Evolutionary conservation across 2,888 invertebrate species (phyloP), one percentile per base, ranked within the genome.

Genomic region (Apoda limacodes): DNA sequence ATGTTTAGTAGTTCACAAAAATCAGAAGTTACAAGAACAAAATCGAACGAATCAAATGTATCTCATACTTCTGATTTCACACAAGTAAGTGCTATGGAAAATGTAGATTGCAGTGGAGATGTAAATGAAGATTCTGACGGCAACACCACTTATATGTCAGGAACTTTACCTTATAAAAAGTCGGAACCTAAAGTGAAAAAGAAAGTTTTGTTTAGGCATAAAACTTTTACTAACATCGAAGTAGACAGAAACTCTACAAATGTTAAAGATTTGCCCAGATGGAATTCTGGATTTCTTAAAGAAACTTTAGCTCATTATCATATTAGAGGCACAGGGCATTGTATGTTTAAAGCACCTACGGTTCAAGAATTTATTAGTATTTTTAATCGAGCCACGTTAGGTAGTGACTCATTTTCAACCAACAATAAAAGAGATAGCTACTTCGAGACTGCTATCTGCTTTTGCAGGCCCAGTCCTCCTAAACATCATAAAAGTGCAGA

Each of bases 211-310:
- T 80, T 80, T 47, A 67, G 80, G 32, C 75, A 80, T 46, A 80
- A 72, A 62, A 80, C 80, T 4, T 80, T 80, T 40, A 78, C 80
- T 5, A 78, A 74, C 39, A 76, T 76, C 17, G 76, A 80, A 57
- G 56, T 59, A 15, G 75, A 78, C 40, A 64, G 71, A 48, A 68
- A 66, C 48, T 74, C 71, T 9, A 43, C 56, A 4, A 63, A 58
- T 45, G 39, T 59, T 2, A 66, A 48, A 51, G 65, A 67, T 45
- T 51, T 67, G 15, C 62, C 67, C 3, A 60, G 56, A 39, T 66
- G 67, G 62, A 61, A 69, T 36, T 59, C 55, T 42, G 55, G 62
- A 6, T 64, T 71, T 52, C 48, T 69, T 13, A 75, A 67, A 46
- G 76, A 78, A 48, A 76, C 76, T 19, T 45, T 78, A 39, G 64